Base-by-base conservation (phyloP, 2,888 invertebrate species). In the Netelia inedita region DNA sequence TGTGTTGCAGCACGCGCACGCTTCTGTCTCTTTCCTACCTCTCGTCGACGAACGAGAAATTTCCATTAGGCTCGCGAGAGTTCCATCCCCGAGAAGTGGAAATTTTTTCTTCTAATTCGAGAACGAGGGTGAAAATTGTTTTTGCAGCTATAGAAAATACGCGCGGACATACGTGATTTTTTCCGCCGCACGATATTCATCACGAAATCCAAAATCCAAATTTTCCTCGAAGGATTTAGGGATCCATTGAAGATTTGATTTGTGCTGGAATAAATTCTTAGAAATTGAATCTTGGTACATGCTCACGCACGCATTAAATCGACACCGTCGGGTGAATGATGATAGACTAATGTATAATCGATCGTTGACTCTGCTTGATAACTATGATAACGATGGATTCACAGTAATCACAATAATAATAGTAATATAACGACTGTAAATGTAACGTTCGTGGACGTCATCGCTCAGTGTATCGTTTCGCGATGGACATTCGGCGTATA, bases 1-100 rank as follows among this genome's bases (percentile, higher is more conserved):
- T 63, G 74, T 50, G 71, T 50, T 9, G 65, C 41, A 69, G 75
- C 35, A 74, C 55, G 83, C 82, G 82, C 80, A 21, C 19, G 50
- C 68, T 63, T 78, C 63, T 57, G 16, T 6, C 19, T 57, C 69
- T 76, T 78, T 84, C n/a, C 50, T 57, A 35, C 23, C 69, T 55
- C 74, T 79, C 69, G 75, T 83, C 87, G 85, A 87, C 86, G 83
- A 90, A 91, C 92, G 89, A 87, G 91, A 89, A 91, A 92, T 88
- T 92, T 90, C 92, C 92, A 92, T 92, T 92, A 92, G 89, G 82
- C 89, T 88, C 87, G 88, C 88, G 86, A 86, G 86, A 87, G 86
- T 82, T 83, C 75, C 61, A 69, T 65, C 79, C 76, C 68, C 59
- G 69, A 43, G 82, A 72, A 74, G 66, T 23, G 35, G 59, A 75